Evolutionary conservation across 2,888 invertebrate species (phyloP).

Genomic region (Microctonus brassicae): DNA sequence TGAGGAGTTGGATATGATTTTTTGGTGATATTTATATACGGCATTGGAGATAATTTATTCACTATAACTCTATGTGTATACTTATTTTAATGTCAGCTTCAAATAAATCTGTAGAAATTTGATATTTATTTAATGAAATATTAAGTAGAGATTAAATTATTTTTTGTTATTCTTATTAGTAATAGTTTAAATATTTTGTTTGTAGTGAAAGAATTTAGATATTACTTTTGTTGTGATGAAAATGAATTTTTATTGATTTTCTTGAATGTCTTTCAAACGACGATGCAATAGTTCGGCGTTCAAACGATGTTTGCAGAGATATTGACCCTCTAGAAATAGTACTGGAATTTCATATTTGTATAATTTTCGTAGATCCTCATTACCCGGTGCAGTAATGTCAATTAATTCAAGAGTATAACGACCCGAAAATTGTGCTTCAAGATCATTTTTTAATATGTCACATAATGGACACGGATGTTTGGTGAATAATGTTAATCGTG

Average conservation of each 20-base stretch:
- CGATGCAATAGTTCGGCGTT: conserved; percentile 74
- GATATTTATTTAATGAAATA: too few species aligned
- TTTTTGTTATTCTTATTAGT: not conserved
- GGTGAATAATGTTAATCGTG: conserved; percentile 84
- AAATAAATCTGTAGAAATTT: too few species aligned
- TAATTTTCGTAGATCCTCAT: conserved; percentile 79
- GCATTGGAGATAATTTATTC: too few species aligned
- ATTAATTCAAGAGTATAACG: conserved; percentile 80
- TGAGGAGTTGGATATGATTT: not conserved
- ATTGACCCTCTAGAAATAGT: conserved; percentile 85
- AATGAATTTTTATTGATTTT: conserved; percentile 17
- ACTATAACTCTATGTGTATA: too few species aligned
- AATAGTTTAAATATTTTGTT: not conserved
- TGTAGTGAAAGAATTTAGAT: not conserved
- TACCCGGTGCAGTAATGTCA: conserved; percentile 82
- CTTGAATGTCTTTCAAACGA: conserved; percentile 70
- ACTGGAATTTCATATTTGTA: conserved; percentile 91
- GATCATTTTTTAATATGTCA: conserved; percentile 80
- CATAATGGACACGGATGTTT: conserved; percentile 87
- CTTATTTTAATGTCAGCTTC: too few species aligned
- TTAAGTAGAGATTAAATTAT: too few species aligned
- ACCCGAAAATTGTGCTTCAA: conserved; percentile 73
- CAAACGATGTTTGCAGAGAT: conserved; percentile 82
- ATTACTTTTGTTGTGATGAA: not conserved
- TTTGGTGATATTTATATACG: too few species aligned